These are phyloP conservation scores for Papilio polytes DNA, from an alignment of 1,140 invertebrate species.

Conservation along the genomic window DNA sequence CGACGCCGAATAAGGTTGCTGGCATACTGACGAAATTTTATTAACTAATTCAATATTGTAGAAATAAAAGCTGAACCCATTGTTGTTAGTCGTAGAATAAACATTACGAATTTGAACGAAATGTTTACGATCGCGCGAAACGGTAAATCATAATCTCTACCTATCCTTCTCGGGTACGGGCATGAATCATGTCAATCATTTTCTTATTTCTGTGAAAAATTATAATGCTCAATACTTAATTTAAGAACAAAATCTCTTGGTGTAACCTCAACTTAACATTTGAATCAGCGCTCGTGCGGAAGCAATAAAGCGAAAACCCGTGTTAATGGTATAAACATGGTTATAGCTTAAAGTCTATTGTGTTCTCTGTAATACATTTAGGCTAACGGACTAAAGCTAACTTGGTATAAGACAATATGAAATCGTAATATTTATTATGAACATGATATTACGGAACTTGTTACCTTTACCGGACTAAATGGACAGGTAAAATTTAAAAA, in stretches of 20 bases:
- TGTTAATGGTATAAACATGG: constrained; percentile 31
- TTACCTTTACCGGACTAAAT: neutral
- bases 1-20: neutral
- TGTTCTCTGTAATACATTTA: neutral
- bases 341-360: constrained; percentile 21
- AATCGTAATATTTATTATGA: neutral
- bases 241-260: too few relatives aligned
- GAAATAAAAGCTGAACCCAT: too few relatives aligned
- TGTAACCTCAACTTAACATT: constrained; percentile 21
- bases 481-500: neutral
- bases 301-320: constrained; percentile 23
- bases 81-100: too few relatives aligned
- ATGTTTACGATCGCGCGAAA: neutral
- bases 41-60: neutral
- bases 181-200: neutral
- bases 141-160: neutral
- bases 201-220: neutral
- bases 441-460: neutral
- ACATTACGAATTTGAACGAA: neutral
- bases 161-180: neutral
- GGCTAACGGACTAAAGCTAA: neutral
- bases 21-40: neutral
- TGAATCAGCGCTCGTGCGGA: constrained; percentile 26
- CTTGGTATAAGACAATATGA: neutral
- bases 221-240: neutral